Conservation (phyloP, 2,113 vertebrate genomes). For the Columba livia region DNA sequence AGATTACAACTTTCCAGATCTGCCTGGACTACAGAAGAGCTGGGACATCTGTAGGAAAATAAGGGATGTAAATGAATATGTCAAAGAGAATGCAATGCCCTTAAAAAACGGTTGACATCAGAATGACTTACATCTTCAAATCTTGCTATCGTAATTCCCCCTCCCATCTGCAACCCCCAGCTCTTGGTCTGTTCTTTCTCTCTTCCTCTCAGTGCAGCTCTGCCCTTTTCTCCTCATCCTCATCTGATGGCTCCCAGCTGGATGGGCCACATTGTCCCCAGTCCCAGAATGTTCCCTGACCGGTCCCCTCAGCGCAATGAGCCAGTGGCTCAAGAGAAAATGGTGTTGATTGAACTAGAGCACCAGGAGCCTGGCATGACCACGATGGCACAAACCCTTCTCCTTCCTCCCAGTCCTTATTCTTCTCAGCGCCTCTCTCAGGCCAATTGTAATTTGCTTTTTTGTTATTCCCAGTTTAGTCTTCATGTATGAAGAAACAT, state of each 20-base stretch:
- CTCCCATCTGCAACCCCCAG: not conserved
- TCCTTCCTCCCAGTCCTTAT: not conserved
- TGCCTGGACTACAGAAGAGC: not conserved
- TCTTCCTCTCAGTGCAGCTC: not conserved
- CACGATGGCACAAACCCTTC: not conserved
- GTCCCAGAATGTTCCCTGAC: accelerated
- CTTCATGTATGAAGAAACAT: accelerated
- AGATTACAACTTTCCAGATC: not conserved
- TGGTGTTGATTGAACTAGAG: not conserved
- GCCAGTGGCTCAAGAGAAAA: not conserved
- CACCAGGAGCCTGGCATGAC: not conserved
- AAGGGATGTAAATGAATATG: not conserved
- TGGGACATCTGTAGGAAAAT: not conserved
- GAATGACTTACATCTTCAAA: not conserved
- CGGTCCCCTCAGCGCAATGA: accelerated
- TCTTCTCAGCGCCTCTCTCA: not conserved
- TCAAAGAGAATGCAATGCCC: not conserved
- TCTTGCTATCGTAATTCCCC: not conserved
- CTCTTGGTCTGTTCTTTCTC: not conserved
- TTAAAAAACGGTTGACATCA: not conserved
- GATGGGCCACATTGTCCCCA: not conserved
- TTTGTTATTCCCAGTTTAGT: not conserved
- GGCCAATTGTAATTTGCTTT: accelerated
- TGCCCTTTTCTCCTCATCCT: not conserved
- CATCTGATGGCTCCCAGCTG: accelerated